Evolutionary conservation across 2,797 vertebrate species (phyloP), one percentile per base, ranked within the genome.

Genomic region (Miichthys miiuy): DNA sequence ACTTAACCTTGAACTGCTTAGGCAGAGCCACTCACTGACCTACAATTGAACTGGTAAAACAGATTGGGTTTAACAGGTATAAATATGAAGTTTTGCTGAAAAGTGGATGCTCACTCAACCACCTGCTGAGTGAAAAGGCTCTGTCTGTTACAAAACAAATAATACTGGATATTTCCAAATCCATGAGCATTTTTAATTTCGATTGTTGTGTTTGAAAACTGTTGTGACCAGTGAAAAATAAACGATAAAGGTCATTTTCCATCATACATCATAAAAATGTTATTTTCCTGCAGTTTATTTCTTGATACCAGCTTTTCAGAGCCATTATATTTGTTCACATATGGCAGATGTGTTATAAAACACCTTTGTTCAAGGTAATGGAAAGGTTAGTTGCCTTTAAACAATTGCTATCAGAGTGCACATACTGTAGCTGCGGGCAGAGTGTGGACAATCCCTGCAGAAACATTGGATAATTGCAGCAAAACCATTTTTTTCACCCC

Each of bases 391-490:
- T 70, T 82, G 44, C 52, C 34, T 82, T 81, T 73, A 79, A 86
- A 85, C 75, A 81, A 67, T 60, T 38, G 2, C 42, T 69, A 56
- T 65, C 34, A 60, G 6, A 2, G 65, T 64, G 72, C 10, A 14
- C 63, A 55, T 38, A 57, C 47, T 56, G 70, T 62, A 55, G 70
- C 77, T 69, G 65, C 65, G 41, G 68, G 78, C 47, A 62, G 74
- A 64, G 67, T 77, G 65, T 1, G 13, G 63, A 80, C 63, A 69
- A 21, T 38, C 69, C 69, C 77, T 27, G 67, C 72, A 79, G 54
- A 83, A 87, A 80, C 38, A 51, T 5, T 20, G 77, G 67, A 72
- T 91, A 89, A 87, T 88, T 89, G 87, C 73, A 68, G 72, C 50
- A 87, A 89, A 68, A 68, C 68, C 76, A 84, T 65, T 78, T 82